A percentile compares a stretch with the other conserved stretches of the same genome.
Conservation (phyloP, 2,888 invertebrate genomes). For the Alcis repandata region DNA sequence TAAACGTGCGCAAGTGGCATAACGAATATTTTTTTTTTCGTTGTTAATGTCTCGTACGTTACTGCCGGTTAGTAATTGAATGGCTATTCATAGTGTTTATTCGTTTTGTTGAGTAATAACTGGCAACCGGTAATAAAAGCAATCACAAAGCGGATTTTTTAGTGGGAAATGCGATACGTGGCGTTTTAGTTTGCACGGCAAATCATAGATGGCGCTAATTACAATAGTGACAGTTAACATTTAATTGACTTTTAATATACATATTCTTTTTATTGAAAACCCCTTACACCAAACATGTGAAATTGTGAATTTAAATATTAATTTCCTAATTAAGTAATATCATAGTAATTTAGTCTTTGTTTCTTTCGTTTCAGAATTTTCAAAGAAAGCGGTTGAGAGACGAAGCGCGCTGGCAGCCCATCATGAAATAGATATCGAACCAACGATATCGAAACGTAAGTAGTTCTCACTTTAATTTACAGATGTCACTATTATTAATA, state of each 20-base stretch:
- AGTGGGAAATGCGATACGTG: too few relatives aligned
- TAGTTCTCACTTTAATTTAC: constrained; percentile 40
- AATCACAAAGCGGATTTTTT: background rate
- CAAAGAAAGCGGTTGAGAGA: constrained; percentile 46
- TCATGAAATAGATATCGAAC: constrained; percentile 84
- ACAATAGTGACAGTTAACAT: background rate
- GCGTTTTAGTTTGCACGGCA: constrained; percentile 3
- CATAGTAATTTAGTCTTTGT: background rate
- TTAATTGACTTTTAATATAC: too few relatives aligned
- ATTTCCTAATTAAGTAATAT: background rate
- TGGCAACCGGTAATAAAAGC: constrained; percentile 14
- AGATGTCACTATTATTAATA: constrained; percentile 21
- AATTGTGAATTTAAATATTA: background rate
- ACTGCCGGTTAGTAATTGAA: constrained; percentile 32
- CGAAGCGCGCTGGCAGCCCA: constrained; percentile 69
- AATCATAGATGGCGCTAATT: constrained; percentile 29
- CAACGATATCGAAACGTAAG: constrained; percentile 85
- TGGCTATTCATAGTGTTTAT: constrained; percentile 28
- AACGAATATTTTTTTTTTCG: constrained; percentile 23
- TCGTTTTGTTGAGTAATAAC: constrained; percentile 20
- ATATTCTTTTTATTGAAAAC: too few relatives aligned
- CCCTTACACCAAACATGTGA: background rate
- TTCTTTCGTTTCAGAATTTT: constrained; percentile 36
- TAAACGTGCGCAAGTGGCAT: constrained; percentile 37
- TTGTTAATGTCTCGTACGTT: constrained; percentile 39